Conservation (phyloP, 1,140 invertebrate genomes). For the Cydia strobilella region DNA sequence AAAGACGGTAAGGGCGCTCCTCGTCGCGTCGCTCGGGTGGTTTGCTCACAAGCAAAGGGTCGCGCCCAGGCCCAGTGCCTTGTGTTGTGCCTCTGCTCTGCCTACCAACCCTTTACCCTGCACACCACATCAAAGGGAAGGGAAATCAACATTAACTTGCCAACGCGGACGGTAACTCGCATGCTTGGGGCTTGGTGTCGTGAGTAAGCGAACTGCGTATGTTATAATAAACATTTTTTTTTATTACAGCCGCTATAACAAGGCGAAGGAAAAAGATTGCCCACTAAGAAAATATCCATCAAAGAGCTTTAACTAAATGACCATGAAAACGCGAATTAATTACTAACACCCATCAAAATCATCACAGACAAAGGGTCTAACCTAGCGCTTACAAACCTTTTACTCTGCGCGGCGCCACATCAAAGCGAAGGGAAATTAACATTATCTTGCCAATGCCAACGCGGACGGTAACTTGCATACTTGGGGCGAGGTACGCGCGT, state of each 20-base stretch:
- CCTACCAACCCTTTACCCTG: slow-evolving; percentile 58
- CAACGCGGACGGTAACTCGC: slow-evolving; percentile 37
- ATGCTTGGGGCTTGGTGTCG: background rate
- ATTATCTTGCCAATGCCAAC: slow-evolving; percentile 52
- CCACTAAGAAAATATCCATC: too few species aligned
- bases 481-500: background rate
- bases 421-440: slow-evolving; percentile 62
- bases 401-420: slow-evolving; percentile 59
- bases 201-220: background rate
- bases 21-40: background rate
- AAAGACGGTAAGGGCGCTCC: slow-evolving; percentile 1
- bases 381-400: background rate
- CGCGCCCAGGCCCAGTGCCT: slow-evolving; percentile 47
- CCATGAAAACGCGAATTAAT: background rate
- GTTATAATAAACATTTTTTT: background rate
- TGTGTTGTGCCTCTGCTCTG: too few species aligned
- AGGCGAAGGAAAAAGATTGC: too few species aligned
- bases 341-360: background rate
- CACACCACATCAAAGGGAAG: slow-evolving; percentile 69
- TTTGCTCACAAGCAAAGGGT: slow-evolving; percentile 49
- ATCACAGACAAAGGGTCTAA: background rate
- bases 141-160: slow-evolving; percentile 60
- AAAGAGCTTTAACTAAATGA: too few species aligned
- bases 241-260: background rate
- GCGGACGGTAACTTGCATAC: background rate